Conservation (phyloP, 2,113 vertebrate species). For the Bungarus multicinctus region DNA sequence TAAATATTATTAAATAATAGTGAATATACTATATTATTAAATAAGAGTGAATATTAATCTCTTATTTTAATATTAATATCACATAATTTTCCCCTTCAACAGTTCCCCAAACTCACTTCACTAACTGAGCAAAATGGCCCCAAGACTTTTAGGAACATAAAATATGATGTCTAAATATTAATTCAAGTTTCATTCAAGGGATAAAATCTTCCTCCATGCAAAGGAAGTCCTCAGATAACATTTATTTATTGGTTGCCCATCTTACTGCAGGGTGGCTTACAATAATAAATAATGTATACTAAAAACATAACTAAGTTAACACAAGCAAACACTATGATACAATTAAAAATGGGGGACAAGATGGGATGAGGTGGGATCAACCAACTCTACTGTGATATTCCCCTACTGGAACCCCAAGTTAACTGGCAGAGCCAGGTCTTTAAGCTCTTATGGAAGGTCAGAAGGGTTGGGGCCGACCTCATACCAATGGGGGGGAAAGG, state of each 20-base stretch:
- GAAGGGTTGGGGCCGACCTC: background rate
- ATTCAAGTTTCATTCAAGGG: background rate
- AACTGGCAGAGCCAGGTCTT: too few relatives aligned
- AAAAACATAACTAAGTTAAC: background rate
- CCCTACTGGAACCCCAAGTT: too few relatives aligned
- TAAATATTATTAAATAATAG: too few relatives aligned
- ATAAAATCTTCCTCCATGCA: background rate
- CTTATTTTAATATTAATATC: background rate
- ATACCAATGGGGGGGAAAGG: background rate
- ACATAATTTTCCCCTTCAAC: background rate
- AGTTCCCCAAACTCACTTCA: background rate
- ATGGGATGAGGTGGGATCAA: too few relatives aligned
- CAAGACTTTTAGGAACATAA: background rate
- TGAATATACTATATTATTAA: too few relatives aligned
- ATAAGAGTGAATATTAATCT: background rate
- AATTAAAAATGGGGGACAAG: background rate
- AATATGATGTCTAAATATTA: background rate
- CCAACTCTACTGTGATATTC: too few relatives aligned
- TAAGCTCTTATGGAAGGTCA: too few relatives aligned
- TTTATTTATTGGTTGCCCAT: background rate
- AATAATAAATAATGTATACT: background rate
- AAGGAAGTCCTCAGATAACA: background rate
- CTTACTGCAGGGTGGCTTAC: background rate
- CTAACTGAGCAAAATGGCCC: background rate
- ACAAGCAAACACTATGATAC: background rate